A percentile compares a stretch with the other conserved stretches of the same genome.
phyloP scores from a whole-genome alignment of 2,797 vertebrate species.

The Schizopygopsis malacanthus region DNA sequence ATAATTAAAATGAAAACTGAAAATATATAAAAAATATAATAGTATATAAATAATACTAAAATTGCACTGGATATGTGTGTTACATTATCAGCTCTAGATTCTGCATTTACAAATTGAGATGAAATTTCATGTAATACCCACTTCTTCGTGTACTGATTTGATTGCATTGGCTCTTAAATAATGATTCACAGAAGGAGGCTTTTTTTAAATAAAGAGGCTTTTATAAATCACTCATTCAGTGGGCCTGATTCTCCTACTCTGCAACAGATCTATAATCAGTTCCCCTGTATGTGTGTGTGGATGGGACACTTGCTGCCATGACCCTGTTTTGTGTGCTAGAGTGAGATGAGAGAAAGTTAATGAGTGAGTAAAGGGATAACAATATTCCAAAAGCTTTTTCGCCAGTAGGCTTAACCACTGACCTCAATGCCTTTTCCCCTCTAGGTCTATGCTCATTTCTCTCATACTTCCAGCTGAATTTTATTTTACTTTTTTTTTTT shows the following conservation, averaged over 20 bases:
- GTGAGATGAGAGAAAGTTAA: constrained; percentile 43
- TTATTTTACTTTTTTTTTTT: not conserved
- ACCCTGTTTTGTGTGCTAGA: constrained; percentile 8
- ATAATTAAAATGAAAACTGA: not conserved
- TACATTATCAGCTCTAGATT: not conserved
- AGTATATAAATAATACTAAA: not conserved
- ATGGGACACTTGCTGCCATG: constrained; percentile 15
- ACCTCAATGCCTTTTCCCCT: constrained; percentile 14
- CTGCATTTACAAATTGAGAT: constrained; percentile 11
- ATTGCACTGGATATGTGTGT: not conserved
- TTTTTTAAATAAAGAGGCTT: constrained; percentile 17
- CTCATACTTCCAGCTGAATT: not conserved
- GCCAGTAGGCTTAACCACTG: constrained; percentile 33
- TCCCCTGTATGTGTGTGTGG: not conserved
- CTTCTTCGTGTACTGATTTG: not conserved
- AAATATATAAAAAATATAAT: too few relatives aligned
- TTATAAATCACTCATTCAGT: constrained; percentile 42
- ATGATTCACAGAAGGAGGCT: constrained; percentile 9
- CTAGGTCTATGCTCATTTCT: constrained; percentile 7
- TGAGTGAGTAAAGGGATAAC: constrained; percentile 53
- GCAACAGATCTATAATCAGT: constrained; percentile 3
- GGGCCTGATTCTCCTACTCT: constrained; percentile 12
- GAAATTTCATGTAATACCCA: constrained; percentile 13
- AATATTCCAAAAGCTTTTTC: constrained; percentile 48
- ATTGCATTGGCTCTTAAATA: not conserved